Evolutionary conservation across 2,797 vertebrate species (phyloP).

Genomic region (Tinamus major): DNA sequence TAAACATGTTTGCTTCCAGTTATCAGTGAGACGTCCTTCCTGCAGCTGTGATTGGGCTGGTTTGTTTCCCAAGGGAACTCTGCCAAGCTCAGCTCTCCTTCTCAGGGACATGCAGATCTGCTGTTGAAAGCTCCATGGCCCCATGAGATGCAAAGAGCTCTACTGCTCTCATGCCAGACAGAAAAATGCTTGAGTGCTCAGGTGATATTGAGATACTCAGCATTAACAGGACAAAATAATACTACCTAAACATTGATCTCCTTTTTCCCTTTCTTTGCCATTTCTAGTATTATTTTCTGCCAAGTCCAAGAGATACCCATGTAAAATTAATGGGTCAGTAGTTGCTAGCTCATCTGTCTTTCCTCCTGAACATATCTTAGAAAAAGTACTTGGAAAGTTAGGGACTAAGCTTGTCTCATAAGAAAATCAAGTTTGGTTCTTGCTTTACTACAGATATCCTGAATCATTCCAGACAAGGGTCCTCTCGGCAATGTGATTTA

Average conservation of each 20-base stretch:
- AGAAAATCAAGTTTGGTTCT: background rate
- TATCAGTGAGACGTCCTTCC: background rate
- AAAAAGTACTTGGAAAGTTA: background rate
- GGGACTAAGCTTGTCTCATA: background rate
- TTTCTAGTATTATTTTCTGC: background rate
- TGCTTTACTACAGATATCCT: background rate
- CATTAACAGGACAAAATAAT: background rate
- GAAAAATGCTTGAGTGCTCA: background rate
- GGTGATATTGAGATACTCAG: background rate
- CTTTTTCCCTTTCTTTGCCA: background rate
- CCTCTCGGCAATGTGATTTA: background rate
- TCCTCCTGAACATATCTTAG: background rate
- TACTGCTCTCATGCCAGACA: background rate
- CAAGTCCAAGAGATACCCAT: background rate
- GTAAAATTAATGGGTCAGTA: background rate
- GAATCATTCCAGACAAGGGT: background rate
- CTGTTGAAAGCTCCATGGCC: background rate
- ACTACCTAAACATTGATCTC: background rate
- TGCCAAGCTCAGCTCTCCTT: background rate
- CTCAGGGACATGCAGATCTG: background rate
- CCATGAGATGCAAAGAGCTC: accelerated
- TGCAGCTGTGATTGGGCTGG: background rate
- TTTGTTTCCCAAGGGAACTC: background rate
- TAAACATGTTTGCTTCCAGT: background rate
- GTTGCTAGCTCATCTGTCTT: background rate